Conservation (phyloP, 2,888 invertebrate genomes). For the Barypeithes pellucidus region DNA sequence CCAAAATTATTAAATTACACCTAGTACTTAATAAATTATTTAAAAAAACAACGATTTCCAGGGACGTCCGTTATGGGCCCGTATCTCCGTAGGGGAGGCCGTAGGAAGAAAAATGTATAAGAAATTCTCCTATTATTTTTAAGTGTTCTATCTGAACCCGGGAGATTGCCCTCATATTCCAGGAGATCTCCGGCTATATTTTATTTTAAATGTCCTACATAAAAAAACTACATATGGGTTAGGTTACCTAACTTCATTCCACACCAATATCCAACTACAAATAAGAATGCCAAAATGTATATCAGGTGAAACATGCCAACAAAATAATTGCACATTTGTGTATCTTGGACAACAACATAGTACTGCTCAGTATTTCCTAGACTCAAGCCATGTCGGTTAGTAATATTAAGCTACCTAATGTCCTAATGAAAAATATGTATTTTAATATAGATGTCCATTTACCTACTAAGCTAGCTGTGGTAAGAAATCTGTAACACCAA, state of each 20-base stretch:
- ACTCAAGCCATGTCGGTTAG: not conserved
- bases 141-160: no score
- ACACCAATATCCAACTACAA: not conserved
- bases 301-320: not conserved
- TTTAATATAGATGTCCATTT: constrained; percentile 38
- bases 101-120: no score
- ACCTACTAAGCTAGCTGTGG: constrained; percentile 38
- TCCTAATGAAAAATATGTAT: constrained; percentile 22
- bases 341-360: not conserved
- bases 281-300: constrained; percentile 3
- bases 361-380: constrained; percentile 16
- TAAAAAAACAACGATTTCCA: no score
- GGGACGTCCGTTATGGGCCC: no score
- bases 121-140: no score
- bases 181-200: not conserved
- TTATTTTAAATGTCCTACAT: not conserved
- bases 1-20: no score
- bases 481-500: constrained; percentile 42
- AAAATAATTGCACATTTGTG: not conserved
- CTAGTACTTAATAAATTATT: no score
- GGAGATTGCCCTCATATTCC: no score
- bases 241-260: not conserved
- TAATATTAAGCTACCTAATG: constrained; percentile 9
- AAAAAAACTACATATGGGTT: not conserved
- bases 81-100: no score